Evolutionary conservation across 1,140 invertebrate genomes (phyloP), one percentile per base, ranked within the genome.

Genomic region (Copidosoma floridanum): DNA sequence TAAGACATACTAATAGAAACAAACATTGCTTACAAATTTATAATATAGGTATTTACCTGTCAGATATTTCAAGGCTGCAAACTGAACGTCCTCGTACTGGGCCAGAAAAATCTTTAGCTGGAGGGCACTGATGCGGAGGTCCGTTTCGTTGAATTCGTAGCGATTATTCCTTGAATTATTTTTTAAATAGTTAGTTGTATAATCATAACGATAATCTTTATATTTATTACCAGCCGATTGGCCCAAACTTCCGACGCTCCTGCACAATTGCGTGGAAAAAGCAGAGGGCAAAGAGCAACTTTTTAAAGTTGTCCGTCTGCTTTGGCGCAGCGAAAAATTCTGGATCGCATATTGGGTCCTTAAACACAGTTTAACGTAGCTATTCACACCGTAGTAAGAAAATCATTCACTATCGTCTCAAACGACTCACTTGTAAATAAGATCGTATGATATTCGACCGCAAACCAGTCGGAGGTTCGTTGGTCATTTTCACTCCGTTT

Each of bases 121-220:
- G 54, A 90, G 85, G 38, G 92, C 89, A 71, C 88, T 88, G 64
- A 98, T 97, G 64, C 90, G 83, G 11, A 98, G 81, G 82, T 98
- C 95, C 0, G 94, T 96, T 74, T 97, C 94, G 73, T 97, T 97
- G 78, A 97, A 98, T 75, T 96, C 94, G 71, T 98, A 98, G 0
- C 89, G 87, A 68, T 94, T 95, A 76, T 97, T 98, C n/a, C n/a
- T n/a, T n/a, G n/a, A n/a, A n/a, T n/a, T n/a, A n/a, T n/a, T n/a
- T n/a, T n/a, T n/a, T n/a, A n/a, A n/a, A n/a, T n/a, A n/a, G n/a
- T n/a, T n/a, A n/a, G n/a, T n/a, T n/a, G n/a, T n/a, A n/a, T n/a
- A n/a, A n/a, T n/a, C n/a, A n/a, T n/a, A n/a, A n/a, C n/a, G n/a
- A n/a, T n/a, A n/a, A n/a, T n/a, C n/a, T n/a, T n/a, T n/a, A n/a